Evolutionary conservation across 1,140 invertebrate species (phyloP), one percentile per base, ranked within the genome.

Genomic region (Drosophila lowei): DNA sequence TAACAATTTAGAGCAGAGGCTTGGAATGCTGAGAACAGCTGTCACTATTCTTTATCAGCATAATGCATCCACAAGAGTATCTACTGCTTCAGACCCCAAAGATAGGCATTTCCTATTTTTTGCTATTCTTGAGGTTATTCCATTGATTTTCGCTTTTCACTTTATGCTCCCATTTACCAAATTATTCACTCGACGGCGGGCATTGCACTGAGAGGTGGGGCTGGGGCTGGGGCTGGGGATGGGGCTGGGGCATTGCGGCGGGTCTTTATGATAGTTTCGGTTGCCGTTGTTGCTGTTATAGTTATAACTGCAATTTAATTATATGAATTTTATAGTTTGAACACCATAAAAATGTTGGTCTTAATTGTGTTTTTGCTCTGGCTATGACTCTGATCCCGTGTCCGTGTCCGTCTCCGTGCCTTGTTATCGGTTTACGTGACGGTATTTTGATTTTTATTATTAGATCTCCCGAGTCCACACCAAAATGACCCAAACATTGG

Each of bases 241-340:
- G 30, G 50, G 18, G 23, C 23, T 7, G 28, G 6, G 28, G 28
- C 30, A 8, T 30, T 30, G 9, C 30, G 30, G 30, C 30, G 9
- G 11, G 11, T 38, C 53, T 59, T 54, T 73, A 54, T 53, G 71
- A 72, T 54, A 61, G 47, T 79, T 62, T 76, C 48, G 30, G 16
- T 63, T 30, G 30, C 23, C 8, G 47, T 25, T 49, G 50, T 55
- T 58, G 55, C 50, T 78, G 57, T 47, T 72, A 68, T 58, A 47
- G 72, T 76, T 80, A 80, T 81, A 86, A 86, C 81, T 88, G 78
- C 70, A 86, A 83, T 86, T 81, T 86, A 86, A 86, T 86, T 77
- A 86, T 86, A 86, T 88, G 85, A 67, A 86, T 86, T 86, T 88
- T 88, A 83, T 81, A 88, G 83, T 88, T 86, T 88, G 83, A 88